Percentiles rank a stretch among this genome's conserved stretches.
Evolutionary conservation across 2,888 invertebrate species (phyloP).

Genomic region (Fragum fragum): DNA sequence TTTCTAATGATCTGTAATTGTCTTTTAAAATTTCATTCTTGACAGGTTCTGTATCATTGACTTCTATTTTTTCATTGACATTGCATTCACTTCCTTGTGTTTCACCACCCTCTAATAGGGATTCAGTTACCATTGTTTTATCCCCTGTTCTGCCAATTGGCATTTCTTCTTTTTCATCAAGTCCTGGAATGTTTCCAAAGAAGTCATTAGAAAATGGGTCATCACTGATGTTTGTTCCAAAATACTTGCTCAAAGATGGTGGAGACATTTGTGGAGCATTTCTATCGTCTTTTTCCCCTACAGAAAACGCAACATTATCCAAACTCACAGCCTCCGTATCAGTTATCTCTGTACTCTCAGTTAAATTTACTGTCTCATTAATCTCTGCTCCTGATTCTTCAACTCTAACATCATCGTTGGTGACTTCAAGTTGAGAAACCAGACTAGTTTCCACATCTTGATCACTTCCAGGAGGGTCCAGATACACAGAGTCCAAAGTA

Average conservation of each 20-base stretch:
- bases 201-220: constrained; percentile 73
- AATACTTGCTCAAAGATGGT: constrained; percentile 78
- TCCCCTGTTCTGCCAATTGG: not conserved
- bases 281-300: constrained; percentile 19
- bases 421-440: constrained; percentile 5
- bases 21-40: constrained; percentile 32
- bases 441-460: constrained; percentile 26
- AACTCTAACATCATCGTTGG: constrained; percentile 31
- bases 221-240: constrained; percentile 61
- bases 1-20: constrained; percentile 28
- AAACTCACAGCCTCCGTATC: constrained; percentile 17
- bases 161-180: constrained; percentile 42
- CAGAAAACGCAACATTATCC: not conserved
- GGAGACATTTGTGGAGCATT: constrained; percentile 35
- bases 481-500: constrained; percentile 81
- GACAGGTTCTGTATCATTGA: constrained; percentile 35
- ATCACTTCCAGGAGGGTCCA: constrained; percentile 74
- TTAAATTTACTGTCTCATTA: constrained; percentile 17
- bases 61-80: not conserved
- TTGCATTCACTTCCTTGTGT: not conserved
- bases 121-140: not conserved
- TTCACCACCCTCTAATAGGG: not conserved
- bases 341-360: constrained; percentile 22
- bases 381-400: constrained; percentile 31
- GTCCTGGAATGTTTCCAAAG: constrained; percentile 70